Evolutionary conservation across 2,888 invertebrate species (phyloP).

Genomic region (Antheraea assamensis): DNA sequence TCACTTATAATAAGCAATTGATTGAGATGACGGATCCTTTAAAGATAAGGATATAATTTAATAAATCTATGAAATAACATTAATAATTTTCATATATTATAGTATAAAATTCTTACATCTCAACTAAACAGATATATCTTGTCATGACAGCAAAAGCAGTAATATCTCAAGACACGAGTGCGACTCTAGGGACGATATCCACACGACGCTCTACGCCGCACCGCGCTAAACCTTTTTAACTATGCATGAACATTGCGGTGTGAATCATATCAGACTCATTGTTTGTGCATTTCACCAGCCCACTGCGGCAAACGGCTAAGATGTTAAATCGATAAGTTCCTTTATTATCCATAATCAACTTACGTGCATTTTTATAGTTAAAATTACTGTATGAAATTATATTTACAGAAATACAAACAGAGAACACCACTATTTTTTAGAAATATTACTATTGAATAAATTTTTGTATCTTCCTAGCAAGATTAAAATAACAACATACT

Average conservation of each 20-base stretch:
- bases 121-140: conserved; percentile 44
- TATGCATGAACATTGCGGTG: conserved; percentile 58
- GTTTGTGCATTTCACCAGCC: conserved; percentile 16
- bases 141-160: conserved; percentile 53
- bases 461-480: neutral
- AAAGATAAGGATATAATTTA: too few relatives aligned
- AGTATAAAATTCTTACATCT: conserved; percentile 15
- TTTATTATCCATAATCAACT: conserved; percentile 50
- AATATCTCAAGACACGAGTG: conserved; percentile 61
- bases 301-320: conserved; percentile 42
- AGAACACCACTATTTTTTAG: too few relatives aligned
- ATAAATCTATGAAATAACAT: too few relatives aligned
- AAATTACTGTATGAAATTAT: neutral
- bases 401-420: too few relatives aligned
- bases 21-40: too few relatives aligned
- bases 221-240: conserved; percentile 49
- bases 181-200: conserved; percentile 48
- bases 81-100: neutral
- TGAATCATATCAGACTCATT: conserved; percentile 32
- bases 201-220: conserved; percentile 40
- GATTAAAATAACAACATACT: neutral
- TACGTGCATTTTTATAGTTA: neutral
- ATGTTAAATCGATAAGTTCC: conserved; percentile 61
- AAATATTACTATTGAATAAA: too few relatives aligned
- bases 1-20: too few relatives aligned